phyloP scores from a whole-genome alignment of 35 echinoderm and acorn worm genomes.

The Lytechinus pictus region DNA sequence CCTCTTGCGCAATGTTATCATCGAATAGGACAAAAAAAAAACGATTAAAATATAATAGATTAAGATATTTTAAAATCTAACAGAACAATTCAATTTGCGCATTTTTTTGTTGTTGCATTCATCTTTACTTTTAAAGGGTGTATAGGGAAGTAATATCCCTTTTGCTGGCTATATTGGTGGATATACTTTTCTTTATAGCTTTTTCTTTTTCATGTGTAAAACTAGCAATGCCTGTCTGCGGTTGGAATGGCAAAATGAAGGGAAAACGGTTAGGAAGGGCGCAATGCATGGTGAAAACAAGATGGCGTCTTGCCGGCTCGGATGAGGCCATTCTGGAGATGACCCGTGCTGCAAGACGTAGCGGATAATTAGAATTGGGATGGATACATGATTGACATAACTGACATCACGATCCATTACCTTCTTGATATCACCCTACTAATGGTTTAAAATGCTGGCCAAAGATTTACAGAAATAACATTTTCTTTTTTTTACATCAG shows the following conservation, averaged over 20 bases:
- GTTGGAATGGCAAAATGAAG: background rate
- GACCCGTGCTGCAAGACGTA: slow-evolving; percentile 29
- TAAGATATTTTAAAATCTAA: background rate
- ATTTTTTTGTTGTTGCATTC: background rate
- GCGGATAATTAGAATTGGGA: slow-evolving; percentile 23
- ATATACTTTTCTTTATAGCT: no score
- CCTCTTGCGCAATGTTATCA: background rate
- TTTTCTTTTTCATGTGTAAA: background rate
- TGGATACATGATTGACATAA: slow-evolving; percentile 23
- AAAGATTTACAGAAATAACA: background rate
- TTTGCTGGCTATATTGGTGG: no score
- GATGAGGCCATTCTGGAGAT: slow-evolving; percentile 30
- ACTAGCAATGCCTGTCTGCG: background rate
- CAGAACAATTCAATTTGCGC: background rate
- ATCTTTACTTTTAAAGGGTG: background rate
- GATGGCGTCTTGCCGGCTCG: slow-evolving; percentile 21
- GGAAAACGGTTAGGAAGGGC: background rate
- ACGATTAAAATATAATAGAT: background rate
- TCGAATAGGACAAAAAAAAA: background rate
- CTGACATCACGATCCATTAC: slow-evolving; percentile 40
- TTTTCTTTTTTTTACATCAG: background rate
- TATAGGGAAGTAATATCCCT: no score
- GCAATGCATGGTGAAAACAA: slow-evolving; percentile 15
- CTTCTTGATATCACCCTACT: background rate
- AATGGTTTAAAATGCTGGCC: background rate